Evolutionary conservation across 2,113 vertebrate species (phyloP).

Genomic region (Ceratotherium simum): DNA sequence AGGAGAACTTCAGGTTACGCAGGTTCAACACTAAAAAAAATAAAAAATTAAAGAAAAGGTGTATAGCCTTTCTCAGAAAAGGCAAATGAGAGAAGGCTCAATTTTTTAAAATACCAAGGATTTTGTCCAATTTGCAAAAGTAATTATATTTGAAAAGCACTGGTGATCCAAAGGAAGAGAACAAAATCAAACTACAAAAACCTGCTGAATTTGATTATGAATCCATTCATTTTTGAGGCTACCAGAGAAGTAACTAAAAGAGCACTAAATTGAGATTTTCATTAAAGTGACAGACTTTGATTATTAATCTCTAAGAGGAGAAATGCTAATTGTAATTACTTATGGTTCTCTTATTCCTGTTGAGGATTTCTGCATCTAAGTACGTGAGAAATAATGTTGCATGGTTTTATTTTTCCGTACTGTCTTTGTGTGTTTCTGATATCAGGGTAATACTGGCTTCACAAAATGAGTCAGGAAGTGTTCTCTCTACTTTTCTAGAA

Average conservation of each 20-base stretch:
- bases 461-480: neutral
- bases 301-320: neutral
- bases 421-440: neutral
- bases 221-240: neutral
- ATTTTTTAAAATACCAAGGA: neutral
- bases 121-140: conserved; percentile 21
- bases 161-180: conserved; percentile 27
- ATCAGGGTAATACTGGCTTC: neutral
- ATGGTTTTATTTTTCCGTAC: neutral
- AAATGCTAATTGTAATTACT: neutral
- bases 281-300: neutral
- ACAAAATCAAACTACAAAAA: conserved; percentile 36
- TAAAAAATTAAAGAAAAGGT: neutral
- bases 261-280: neutral
- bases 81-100: neutral
- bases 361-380: neutral
- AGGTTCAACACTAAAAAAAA: neutral
- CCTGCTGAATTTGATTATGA: neutral
- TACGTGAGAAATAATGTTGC: neutral
- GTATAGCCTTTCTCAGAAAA: conserved; percentile 15
- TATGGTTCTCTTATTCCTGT: neutral
- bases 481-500: neutral
- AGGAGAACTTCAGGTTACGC: neutral
- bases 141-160: conserved; percentile 20
- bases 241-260: neutral